Percentiles rank a stretch among this genome's conserved stretches.
These are phyloP conservation scores for Ariolimax columbianus DNA, from an alignment of 2,888 invertebrate genomes.

Conservation along the genomic window DNA sequence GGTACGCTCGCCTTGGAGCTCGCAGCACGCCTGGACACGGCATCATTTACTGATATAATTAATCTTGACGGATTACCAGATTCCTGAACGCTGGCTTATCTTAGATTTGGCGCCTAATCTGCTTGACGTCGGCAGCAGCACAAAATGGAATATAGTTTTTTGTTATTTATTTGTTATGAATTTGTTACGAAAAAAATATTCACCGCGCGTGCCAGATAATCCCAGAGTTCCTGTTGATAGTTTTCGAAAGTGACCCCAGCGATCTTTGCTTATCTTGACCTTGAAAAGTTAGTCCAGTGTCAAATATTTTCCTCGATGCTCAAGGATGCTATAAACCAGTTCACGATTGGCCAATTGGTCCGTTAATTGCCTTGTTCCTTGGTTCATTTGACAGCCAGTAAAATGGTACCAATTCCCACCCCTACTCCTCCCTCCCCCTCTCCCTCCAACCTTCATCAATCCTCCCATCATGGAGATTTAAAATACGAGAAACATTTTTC, in stretches of 20 bases:
- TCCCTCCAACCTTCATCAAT: too few species aligned
- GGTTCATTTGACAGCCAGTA: not conserved
- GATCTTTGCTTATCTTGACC: constrained; percentile 2
- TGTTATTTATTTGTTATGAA: not conserved
- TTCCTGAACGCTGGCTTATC: not conserved
- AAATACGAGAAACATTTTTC: too few species aligned
- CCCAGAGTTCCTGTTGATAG: constrained; percentile 14
- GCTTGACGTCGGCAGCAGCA: not conserved
- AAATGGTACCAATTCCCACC: too few species aligned
- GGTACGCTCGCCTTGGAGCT: not conserved
- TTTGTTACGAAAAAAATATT: not conserved
- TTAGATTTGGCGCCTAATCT: not conserved
- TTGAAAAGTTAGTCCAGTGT: not conserved
- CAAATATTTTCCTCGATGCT: not conserved
- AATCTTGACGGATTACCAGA: not conserved
- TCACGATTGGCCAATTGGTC: not conserved
- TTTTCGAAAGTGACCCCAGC: not conserved
- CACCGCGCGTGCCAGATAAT: not conserved
- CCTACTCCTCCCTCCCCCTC: too few species aligned
- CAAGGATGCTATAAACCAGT: not conserved
- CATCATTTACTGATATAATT: not conserved
- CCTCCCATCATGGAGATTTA: too few species aligned
- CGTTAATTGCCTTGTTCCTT: not conserved
- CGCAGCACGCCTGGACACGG: not conserved
- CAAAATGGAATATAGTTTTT: too few species aligned